Conservation (phyloP, 2,888 invertebrate species). For the Spatulosminthurus flaviceps region DNA sequence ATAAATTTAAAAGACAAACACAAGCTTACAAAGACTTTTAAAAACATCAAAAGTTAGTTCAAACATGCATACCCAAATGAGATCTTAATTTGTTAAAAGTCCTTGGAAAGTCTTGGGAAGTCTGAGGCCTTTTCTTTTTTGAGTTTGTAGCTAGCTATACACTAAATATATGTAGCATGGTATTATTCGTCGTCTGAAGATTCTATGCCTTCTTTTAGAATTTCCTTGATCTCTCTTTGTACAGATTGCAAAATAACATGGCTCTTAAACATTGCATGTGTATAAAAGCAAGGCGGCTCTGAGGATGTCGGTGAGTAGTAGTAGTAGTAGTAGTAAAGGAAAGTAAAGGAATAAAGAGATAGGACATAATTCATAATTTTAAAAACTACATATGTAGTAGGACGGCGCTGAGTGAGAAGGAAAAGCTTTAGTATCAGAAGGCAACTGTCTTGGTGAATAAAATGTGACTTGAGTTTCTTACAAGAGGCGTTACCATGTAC, state of each 20-base stretch:
- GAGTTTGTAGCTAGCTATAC: too few relatives aligned
- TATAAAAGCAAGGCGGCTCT: neutral
- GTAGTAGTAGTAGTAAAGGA: too few relatives aligned
- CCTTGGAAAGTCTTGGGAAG: too few relatives aligned
- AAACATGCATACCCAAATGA: neutral
- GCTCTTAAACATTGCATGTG: neutral
- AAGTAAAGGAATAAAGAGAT: neutral
- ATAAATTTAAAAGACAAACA: neutral
- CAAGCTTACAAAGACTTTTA: neutral
- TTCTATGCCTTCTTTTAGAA: neutral
- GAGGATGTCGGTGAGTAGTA: neutral
- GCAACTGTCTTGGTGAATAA: slow-evolving; percentile 22
- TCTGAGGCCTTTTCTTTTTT: too few relatives aligned
- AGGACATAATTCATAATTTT: slow-evolving; percentile 29
- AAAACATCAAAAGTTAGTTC: neutral
- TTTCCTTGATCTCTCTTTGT: slow-evolving; percentile 19
- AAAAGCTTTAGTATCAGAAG: neutral
- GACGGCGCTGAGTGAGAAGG: neutral
- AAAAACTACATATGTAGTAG: neutral
- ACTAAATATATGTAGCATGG: too few relatives aligned
- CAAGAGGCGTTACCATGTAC: neutral
- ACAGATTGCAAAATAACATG: slow-evolving; percentile 5
- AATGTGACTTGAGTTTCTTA: slow-evolving; percentile 11
- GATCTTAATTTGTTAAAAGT: neutral
- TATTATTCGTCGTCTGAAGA: too few relatives aligned